phyloP scores from a whole-genome alignment of 2,888 invertebrate species.

The Volucella inflata region DNA sequence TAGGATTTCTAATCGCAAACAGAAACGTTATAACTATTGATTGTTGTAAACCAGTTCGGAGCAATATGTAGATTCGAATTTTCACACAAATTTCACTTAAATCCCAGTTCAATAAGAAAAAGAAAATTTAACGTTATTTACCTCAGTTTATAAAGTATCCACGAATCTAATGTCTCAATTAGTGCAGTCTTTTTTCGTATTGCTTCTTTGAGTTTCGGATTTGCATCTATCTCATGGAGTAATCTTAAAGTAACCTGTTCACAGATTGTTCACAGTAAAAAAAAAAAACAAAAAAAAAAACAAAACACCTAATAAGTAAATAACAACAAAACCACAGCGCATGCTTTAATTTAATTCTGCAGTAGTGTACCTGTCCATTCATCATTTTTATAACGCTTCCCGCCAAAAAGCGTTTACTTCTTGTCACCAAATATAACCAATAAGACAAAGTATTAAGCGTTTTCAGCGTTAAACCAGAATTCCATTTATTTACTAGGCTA shows the following conservation, averaged over 20 bases:
- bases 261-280: slow-evolving; percentile 32
- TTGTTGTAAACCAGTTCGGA: too few species aligned
- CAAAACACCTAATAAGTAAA: slow-evolving; percentile 4
- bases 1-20: too few species aligned
- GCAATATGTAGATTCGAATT: too few species aligned
- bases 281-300: slow-evolving; percentile 45
- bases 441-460: slow-evolving; percentile 84
- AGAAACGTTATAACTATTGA: too few species aligned
- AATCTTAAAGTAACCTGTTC: slow-evolving; percentile 90
- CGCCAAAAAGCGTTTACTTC: slow-evolving; percentile 91
- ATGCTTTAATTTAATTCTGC: neutral
- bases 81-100: too few species aligned
- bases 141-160: slow-evolving; percentile 93
- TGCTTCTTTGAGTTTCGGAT: slow-evolving; percentile 88
- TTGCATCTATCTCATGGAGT: slow-evolving; percentile 90
- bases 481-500: slow-evolving; percentile 90
- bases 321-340: slow-evolving; percentile 17
- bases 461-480: slow-evolving; percentile 89
- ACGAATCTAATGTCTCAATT: slow-evolving; percentile 96
- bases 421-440: slow-evolving; percentile 89
- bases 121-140: slow-evolving; percentile 37
- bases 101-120: neutral
- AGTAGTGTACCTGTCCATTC: slow-evolving; percentile 89
- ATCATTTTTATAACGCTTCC: slow-evolving; percentile 93
- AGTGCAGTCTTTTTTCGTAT: slow-evolving; percentile 87